phyloP scores from a whole-genome alignment of 2,113 vertebrate species.

The Nannobrachium achirus region DNA sequence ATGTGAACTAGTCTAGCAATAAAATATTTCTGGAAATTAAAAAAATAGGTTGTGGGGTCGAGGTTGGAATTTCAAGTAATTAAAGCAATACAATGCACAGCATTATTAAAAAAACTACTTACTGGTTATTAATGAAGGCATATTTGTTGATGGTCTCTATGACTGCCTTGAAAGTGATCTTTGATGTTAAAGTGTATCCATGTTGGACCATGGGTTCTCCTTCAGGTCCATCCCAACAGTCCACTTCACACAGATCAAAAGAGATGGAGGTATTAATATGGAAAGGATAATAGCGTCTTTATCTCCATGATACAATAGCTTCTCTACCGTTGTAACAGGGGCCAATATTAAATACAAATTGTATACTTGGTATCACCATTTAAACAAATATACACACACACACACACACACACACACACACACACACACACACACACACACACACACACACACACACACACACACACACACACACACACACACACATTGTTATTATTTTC shows the following conservation, averaged over 20 bases:
- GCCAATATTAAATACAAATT: too few species aligned
- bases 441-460: too few species aligned
- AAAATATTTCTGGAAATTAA: too few species aligned
- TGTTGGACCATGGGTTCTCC: constrained; percentile 97
- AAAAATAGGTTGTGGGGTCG: too few species aligned
- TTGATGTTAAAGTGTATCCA: constrained; percentile 96
- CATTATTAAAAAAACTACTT: constrained; percentile 57
- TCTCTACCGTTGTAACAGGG: too few species aligned
- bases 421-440: too few species aligned
- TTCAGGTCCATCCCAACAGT: constrained; percentile 97
- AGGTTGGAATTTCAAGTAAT: too few species aligned
- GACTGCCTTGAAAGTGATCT: constrained; percentile 94
- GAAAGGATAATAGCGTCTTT: constrained; percentile 4
- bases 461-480: too few species aligned
- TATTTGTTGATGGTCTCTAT: constrained; percentile 94
- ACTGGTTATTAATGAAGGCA: constrained; percentile 95
- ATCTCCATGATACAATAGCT: background rate
- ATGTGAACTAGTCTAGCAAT: too few species aligned
- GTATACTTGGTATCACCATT: too few species aligned
- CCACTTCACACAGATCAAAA: constrained; percentile 79
- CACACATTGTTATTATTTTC: too few species aligned
- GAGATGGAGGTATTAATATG: constrained; percentile 26
- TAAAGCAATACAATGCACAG: too few species aligned
- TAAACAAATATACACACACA: background rate
- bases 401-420: background rate